Evolutionary conservation across 2,797 vertebrate species (phyloP).

Genomic region (Oreortyx pictus): DNA sequence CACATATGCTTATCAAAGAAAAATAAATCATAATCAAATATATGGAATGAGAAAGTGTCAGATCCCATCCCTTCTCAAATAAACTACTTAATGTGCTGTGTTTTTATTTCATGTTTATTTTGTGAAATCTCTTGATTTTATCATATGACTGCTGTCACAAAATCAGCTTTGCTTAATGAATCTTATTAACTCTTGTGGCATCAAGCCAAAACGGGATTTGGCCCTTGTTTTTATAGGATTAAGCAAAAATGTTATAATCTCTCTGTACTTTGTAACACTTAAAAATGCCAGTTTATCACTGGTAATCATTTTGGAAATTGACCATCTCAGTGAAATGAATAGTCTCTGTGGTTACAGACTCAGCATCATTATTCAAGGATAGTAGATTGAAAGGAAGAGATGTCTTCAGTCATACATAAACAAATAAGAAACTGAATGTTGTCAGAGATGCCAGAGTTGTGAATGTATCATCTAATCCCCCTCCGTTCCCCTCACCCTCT

Average conservation of each 20-base stretch:
- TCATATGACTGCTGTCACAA: neutral
- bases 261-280: neutral
- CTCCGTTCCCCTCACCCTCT: no score
- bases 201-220: neutral
- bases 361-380: neutral
- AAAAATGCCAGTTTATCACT: neutral
- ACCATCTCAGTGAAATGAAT: neutral
- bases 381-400: neutral
- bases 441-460: neutral
- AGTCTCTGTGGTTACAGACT: neutral
- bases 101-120: conserved; percentile 8
- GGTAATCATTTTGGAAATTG: neutral
- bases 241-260: neutral
- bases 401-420: neutral
- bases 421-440: neutral
- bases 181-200: neutral
- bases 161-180: neutral
- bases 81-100: neutral
- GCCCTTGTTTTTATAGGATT: neutral
- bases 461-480: neutral
- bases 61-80: neutral
- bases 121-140: conserved; percentile 9
- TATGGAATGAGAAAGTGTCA: neutral
- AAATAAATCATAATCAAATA: neutral
- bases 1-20: neutral